A percentile compares a stretch with the other conserved stretches of the same genome.
phyloP scores from a whole-genome alignment of 1,140 invertebrate genomes.

The Drosophila kohkoa region DNA sequence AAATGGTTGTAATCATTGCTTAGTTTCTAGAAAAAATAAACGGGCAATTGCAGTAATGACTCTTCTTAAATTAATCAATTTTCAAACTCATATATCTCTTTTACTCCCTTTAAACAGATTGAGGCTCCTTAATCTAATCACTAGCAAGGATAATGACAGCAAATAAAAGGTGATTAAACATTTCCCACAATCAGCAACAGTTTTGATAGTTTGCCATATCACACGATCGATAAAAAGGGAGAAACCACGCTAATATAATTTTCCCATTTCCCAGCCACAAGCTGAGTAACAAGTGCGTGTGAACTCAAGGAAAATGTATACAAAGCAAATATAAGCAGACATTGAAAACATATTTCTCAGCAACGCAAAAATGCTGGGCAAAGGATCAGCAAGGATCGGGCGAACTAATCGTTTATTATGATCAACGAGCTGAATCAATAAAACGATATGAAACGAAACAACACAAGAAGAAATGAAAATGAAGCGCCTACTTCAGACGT shows the following conservation, averaged over 20 bases:
- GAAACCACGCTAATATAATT: slow-evolving; percentile 45
- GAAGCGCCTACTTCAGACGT: slow-evolving; percentile 78
- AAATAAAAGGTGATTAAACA: slow-evolving; percentile 11
- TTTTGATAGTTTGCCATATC: slow-evolving; percentile 15
- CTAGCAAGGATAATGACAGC: slow-evolving; percentile 8
- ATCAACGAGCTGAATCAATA: slow-evolving; percentile 82
- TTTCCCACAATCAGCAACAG: slow-evolving; percentile 13
- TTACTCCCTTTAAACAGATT: neutral
- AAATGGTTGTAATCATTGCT: neutral
- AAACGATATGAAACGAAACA: slow-evolving; percentile 45
- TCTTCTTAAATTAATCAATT: neutral
- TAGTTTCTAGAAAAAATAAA: neutral
- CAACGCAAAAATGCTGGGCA: slow-evolving; percentile 50
- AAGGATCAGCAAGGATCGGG: slow-evolving; percentile 70
- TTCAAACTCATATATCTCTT: slow-evolving; percentile 22
- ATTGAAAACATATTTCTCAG: slow-evolving; percentile 49
- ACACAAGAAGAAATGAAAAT: slow-evolving; percentile 22
- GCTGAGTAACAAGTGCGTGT: slow-evolving; percentile 63
- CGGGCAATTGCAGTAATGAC: neutral
- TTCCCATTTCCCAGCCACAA: slow-evolving; percentile 64
- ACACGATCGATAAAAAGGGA: slow-evolving; percentile 10
- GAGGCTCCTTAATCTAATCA: neutral
- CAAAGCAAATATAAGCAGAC: slow-evolving; percentile 26
- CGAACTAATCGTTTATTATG: slow-evolving; percentile 79
- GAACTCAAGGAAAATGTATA: slow-evolving; percentile 26